Percentiles rank a stretch among this genome's conserved stretches.
phyloP scores from a whole-genome alignment of 1,140 invertebrate species.

The Adoxophyes honmai region DNA sequence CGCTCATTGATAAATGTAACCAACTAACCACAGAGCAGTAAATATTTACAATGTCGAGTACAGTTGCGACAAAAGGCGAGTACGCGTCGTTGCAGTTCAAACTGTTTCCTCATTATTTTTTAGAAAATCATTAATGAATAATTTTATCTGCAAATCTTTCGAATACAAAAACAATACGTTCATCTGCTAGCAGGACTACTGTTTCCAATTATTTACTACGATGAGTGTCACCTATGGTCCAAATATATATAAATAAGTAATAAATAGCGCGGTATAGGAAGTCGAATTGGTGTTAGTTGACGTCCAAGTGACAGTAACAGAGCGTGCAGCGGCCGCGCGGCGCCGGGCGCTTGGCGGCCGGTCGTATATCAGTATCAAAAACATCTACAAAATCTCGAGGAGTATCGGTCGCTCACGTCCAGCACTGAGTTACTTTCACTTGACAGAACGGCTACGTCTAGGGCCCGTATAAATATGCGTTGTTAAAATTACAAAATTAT shows the following conservation, averaged over 20 bases:
- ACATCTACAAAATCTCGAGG: not conserved
- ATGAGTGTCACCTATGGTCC: slow-evolving; percentile 14
- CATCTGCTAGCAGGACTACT: slow-evolving; percentile 15
- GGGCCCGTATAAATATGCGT: slow-evolving; percentile 12
- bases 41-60: too few species aligned
- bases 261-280: slow-evolving; percentile 12
- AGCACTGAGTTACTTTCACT: slow-evolving; percentile 4
- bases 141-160: not conserved
- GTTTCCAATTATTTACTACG: slow-evolving; percentile 12
- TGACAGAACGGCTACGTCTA: slow-evolving; percentile 8
- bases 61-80: not conserved
- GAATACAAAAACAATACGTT: slow-evolving; percentile 4
- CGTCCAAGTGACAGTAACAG: not conserved
- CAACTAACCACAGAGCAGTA: too few species aligned
- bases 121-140: not conserved
- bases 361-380: too few species aligned
- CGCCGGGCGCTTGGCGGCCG: too few species aligned
- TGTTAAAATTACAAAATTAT: slow-evolving; percentile 13
- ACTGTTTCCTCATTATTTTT: not conserved
- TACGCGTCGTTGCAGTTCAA: slow-evolving; percentile 1
- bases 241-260: slow-evolving; percentile 15
- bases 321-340: too few species aligned
- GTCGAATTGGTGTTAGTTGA: slow-evolving; percentile 7
- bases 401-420: not conserved
- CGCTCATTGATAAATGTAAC: too few species aligned